A percentile compares a stretch with the other conserved stretches of the same genome.
Conservation (phyloP, 1,140 invertebrate genomes). For the Ceratitis capitata region DNA sequence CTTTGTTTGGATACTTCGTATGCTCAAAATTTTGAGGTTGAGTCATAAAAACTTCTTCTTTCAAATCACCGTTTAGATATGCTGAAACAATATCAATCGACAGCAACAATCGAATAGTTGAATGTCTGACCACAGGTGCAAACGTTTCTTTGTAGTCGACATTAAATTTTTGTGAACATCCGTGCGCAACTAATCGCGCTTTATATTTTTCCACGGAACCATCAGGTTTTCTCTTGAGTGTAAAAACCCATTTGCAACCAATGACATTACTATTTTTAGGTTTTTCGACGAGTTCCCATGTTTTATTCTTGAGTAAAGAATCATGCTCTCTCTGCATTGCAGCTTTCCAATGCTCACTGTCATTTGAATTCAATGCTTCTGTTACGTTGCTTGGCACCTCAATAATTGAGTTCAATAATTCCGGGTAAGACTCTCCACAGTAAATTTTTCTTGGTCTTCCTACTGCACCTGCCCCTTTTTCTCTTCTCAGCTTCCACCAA, state of each 20-base stretch:
- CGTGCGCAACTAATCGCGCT: constrained; percentile 59
- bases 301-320: constrained; percentile 44
- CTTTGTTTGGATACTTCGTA: constrained; percentile 40
- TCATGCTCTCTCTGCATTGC: too few relatives aligned
- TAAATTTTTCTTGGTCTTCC: not conserved
- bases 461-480: too few relatives aligned
- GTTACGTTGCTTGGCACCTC: constrained; percentile 40
- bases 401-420: not conserved
- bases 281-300: constrained; percentile 47
- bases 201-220: constrained; percentile 36
- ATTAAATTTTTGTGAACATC: constrained; percentile 55
- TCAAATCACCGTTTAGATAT: constrained; percentile 65
- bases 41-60: constrained; percentile 65
- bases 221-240: constrained; percentile 44
- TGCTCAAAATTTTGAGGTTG: constrained; percentile 57
- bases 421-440: not conserved
- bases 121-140: constrained; percentile 57
- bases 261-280: constrained; percentile 45
- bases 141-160: constrained; percentile 64
- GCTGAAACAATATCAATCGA: constrained; percentile 63
- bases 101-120: constrained; percentile 57
- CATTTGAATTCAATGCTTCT: not conserved
- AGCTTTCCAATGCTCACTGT: constrained; percentile 42
- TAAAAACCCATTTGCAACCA: constrained; percentile 50
- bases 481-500: too few relatives aligned